Percentiles rank a stretch among this genome's conserved stretches.
Conservation (phyloP, 2,888 invertebrate species). For the Eupithecia subfuscata region DNA sequence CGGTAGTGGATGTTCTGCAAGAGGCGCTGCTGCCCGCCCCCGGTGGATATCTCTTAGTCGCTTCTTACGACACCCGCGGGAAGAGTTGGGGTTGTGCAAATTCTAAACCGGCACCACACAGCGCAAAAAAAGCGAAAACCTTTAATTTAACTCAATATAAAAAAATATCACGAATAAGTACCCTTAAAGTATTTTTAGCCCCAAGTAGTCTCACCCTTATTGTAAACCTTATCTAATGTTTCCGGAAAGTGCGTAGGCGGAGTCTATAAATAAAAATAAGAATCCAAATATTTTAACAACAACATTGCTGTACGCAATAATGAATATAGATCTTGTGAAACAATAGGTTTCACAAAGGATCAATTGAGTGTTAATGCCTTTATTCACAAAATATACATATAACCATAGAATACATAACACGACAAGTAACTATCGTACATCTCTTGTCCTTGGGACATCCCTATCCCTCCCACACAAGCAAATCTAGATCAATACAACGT, state of each 20-base stretch:
- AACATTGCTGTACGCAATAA: not conserved
- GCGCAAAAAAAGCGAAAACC: too few relatives aligned
- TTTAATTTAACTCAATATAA: not conserved
- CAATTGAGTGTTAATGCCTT: not conserved
- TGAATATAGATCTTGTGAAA: not conserved
- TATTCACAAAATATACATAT: not conserved
- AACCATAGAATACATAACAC: not conserved
- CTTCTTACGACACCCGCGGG: too few relatives aligned
- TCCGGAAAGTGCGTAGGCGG: not conserved
- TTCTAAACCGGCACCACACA: too few relatives aligned
- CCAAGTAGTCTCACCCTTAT: not conserved
- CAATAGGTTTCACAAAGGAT: not conserved
- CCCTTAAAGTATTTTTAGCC: not conserved
- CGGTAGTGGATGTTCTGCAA: too few relatives aligned
- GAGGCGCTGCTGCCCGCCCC: too few relatives aligned
- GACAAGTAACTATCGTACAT: not conserved
- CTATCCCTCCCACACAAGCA: conserved; percentile 26
- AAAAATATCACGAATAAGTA: not conserved
- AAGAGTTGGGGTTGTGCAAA: too few relatives aligned
- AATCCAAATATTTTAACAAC: not conserved
- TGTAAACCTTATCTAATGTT: not conserved
- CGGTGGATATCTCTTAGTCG: too few relatives aligned
- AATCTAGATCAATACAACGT: not conserved
- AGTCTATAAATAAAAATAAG: not conserved
- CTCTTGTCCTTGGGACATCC: conserved; percentile 48